Conservation (phyloP, 1,140 invertebrate species). For the Cherax quadricarinatus region DNA sequence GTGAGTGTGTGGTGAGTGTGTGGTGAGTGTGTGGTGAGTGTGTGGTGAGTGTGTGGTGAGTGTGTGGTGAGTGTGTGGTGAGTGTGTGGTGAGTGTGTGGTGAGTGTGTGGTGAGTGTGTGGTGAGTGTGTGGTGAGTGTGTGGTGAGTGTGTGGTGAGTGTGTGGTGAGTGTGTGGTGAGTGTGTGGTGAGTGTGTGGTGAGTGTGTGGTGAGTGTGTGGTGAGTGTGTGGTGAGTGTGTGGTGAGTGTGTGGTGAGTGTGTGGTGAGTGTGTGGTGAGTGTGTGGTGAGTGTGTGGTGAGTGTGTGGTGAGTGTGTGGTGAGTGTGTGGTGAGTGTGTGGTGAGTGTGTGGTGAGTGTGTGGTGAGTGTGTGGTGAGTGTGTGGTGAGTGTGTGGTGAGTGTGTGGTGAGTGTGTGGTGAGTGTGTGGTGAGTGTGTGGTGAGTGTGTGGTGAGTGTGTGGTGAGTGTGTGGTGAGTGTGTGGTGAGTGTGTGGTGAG, state of each 20-base stretch:
- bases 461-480: not conserved
- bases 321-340: no score
- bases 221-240: not conserved
- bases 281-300: not conserved
- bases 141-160: not conserved
- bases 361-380: not conserved
- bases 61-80: not conserved
- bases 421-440: not conserved
- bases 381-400: not conserved
- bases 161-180: not conserved
- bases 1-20: not conserved
- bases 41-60: not conserved
- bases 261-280: not conserved
- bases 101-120: no score
- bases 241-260: not conserved
- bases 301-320: not conserved
- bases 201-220: not conserved
- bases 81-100: not conserved
- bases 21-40: not conserved
- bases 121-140: not conserved
- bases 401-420: not conserved
- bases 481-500: not conserved
- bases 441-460: not conserved
- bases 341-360: not conserved
- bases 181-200: not conserved